phyloP scores from a whole-genome alignment of 2,113 vertebrate species.

The Eubucco bourcierii region DNA sequence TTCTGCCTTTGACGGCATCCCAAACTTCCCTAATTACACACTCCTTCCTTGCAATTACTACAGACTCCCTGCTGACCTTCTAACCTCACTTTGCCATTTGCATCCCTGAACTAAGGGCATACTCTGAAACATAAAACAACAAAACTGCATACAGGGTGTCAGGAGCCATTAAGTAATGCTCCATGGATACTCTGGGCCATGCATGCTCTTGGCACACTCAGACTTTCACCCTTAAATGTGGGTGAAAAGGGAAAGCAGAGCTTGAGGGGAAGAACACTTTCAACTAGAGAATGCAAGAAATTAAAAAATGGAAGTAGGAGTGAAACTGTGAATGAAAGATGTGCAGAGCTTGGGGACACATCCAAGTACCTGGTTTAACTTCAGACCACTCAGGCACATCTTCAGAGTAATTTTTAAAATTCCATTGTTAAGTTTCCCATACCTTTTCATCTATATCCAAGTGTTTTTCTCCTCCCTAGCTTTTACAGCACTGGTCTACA shows the following conservation, averaged over 20 bases:
- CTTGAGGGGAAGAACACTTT: background rate
- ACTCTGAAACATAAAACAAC: slow-evolving; percentile 44
- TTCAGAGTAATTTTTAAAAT: background rate
- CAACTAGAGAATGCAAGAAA: background rate
- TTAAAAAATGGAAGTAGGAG: background rate
- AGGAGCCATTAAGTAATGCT: slow-evolving; percentile 48
- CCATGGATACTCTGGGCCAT: background rate
- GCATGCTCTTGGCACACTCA: background rate
- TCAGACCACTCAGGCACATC: background rate
- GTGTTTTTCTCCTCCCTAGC: background rate
- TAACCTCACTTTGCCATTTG: slow-evolving; percentile 42
- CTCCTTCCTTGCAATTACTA: slow-evolving; percentile 38
- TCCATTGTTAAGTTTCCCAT: background rate
- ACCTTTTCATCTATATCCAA: background rate
- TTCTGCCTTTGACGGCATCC: slow-evolving; percentile 32
- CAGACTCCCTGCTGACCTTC: slow-evolving; percentile 38
- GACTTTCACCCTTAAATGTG: background rate
- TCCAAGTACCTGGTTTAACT: background rate
- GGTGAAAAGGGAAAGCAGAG: background rate
- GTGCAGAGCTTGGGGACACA: background rate
- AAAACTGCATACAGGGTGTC: slow-evolving; percentile 27
- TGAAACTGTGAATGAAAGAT: background rate
- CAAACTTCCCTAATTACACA: slow-evolving; percentile 40
- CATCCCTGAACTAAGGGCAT: slow-evolving; percentile 26
- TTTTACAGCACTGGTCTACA: background rate